A percentile compares a stretch with the other conserved stretches of the same genome.
Evolutionary conservation across 1,140 invertebrate genomes (phyloP).

Genomic region (Ericerus pela): DNA sequence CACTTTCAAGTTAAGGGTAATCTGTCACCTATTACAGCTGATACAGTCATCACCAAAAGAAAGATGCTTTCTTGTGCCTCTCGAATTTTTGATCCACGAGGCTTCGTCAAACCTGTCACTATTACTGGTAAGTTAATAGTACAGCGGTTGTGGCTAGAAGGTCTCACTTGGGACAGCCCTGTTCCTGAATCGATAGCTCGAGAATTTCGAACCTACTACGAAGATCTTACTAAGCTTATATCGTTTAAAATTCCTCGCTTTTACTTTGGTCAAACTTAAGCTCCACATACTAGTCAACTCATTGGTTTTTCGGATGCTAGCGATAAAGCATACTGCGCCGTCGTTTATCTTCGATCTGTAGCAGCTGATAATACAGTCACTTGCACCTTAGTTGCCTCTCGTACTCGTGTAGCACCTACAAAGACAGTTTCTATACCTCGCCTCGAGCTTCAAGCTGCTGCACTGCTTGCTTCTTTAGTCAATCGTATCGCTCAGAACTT

Average conservation of each 20-base stretch:
- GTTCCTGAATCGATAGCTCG: background rate
- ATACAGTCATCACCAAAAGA: background rate
- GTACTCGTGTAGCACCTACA: constrained; percentile 19
- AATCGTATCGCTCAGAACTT: background rate
- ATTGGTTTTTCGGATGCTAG: constrained; percentile 13
- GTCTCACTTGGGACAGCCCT: background rate
- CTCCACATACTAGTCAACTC: too few relatives aligned
- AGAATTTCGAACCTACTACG: constrained; percentile 19
- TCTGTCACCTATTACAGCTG: too few relatives aligned
- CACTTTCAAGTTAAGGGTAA: too few relatives aligned
- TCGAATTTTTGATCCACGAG: constrained; percentile 9
- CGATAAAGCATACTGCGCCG: background rate
- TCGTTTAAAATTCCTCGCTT: too few relatives aligned
- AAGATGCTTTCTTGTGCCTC: background rate
- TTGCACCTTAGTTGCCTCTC: constrained; percentile 12
- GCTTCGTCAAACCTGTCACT: background rate
- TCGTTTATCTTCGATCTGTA: constrained; percentile 11
- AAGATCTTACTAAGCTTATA: too few relatives aligned
- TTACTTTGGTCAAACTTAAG: too few relatives aligned
- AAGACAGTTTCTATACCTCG: constrained; percentile 18
- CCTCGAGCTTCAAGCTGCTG: constrained; percentile 21
- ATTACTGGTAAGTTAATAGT: constrained; percentile 5
- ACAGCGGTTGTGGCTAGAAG: background rate
- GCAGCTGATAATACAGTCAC: background rate
- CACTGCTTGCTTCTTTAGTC: constrained; percentile 4